Evolutionary conservation across 1,140 invertebrate species (phyloP).

Genomic region (Cyrtorhinus lividipennis): DNA sequence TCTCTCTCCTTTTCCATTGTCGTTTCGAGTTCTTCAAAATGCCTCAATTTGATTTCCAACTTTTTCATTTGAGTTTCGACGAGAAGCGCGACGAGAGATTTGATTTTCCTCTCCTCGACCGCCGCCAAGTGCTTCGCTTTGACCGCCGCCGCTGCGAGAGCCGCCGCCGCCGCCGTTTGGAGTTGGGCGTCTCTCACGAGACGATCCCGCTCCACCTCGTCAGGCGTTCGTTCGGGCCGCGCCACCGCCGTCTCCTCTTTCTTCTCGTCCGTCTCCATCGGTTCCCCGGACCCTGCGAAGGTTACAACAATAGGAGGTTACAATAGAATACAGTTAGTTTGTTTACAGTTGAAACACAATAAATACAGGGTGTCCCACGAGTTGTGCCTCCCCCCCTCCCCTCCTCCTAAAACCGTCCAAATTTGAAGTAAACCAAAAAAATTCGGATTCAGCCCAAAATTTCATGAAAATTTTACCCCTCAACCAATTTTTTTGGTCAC

Average conservation of each 20-base stretch:
- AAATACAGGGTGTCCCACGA: no score
- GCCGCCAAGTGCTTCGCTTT: slow-evolving; percentile 98
- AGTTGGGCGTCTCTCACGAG: slow-evolving; percentile 68
- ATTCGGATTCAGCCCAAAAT: no score
- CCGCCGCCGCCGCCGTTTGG: slow-evolving; percentile 89
- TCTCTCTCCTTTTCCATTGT: slow-evolving; percentile 98
- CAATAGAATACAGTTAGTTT: no score
- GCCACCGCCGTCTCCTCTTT: slow-evolving; percentile 28
- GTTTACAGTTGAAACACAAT: no score
- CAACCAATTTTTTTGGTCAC: no score
- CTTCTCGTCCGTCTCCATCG: slow-evolving; percentile 30
- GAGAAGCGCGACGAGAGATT: slow-evolving; percentile 86
- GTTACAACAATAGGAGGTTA: no score
- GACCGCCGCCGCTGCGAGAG: slow-evolving; percentile 89
- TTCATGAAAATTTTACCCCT: no score
- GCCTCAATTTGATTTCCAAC: slow-evolving; percentile 91
- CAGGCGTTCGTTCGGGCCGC: slow-evolving; percentile 18
- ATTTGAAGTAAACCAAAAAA: no score
- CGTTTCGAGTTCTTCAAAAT: slow-evolving; percentile 97
- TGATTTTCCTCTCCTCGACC: slow-evolving; percentile 96
- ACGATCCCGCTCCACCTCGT: slow-evolving; percentile 27
- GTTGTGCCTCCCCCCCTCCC: no score
- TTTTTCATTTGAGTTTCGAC: slow-evolving; percentile 99
- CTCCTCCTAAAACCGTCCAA: no score
- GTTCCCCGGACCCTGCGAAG: no score